Conservation (phyloP, 2,113 vertebrate species). For the Ceyx melanurus region DNA sequence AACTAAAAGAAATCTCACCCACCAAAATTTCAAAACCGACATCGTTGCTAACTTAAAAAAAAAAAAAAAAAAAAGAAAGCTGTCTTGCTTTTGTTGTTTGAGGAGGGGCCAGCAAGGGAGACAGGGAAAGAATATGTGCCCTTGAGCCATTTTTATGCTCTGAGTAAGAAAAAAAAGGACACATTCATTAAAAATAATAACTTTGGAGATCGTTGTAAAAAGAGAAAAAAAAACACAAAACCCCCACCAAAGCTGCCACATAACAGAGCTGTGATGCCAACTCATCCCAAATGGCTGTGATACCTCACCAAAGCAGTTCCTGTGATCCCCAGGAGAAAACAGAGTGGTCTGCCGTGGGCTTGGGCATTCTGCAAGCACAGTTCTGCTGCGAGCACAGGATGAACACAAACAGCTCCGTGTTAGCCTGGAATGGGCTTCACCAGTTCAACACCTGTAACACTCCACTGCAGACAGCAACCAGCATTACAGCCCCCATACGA, state of each 20-base stretch:
- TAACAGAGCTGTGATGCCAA: background rate
- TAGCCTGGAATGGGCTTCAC: background rate
- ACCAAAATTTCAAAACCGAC: constrained; percentile 23
- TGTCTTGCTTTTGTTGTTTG: constrained; percentile 65
- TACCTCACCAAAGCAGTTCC: background rate
- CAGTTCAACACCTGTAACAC: background rate
- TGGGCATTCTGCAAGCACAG: background rate
- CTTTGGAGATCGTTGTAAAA: background rate
- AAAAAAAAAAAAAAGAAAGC: constrained; percentile 46
- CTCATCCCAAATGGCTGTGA: background rate
- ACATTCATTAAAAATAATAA: constrained; percentile 61
- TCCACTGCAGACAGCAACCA: background rate
- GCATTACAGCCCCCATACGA: background rate
- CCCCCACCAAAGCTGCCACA: background rate
- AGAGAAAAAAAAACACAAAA: background rate
- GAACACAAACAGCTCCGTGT: background rate
- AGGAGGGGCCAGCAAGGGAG: constrained; percentile 50
- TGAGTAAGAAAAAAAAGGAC: constrained; percentile 35
- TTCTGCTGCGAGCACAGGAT: background rate
- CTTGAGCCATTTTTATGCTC: constrained; percentile 56
- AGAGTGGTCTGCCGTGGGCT: background rate
- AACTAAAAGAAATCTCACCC: background rate
- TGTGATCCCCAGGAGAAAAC: background rate
- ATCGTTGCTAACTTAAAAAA: constrained; percentile 10
- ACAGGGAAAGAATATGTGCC: constrained; percentile 47